Base-by-base conservation (phyloP, 2,113 vertebrate species). In the Brachirus orientalis region DNA sequence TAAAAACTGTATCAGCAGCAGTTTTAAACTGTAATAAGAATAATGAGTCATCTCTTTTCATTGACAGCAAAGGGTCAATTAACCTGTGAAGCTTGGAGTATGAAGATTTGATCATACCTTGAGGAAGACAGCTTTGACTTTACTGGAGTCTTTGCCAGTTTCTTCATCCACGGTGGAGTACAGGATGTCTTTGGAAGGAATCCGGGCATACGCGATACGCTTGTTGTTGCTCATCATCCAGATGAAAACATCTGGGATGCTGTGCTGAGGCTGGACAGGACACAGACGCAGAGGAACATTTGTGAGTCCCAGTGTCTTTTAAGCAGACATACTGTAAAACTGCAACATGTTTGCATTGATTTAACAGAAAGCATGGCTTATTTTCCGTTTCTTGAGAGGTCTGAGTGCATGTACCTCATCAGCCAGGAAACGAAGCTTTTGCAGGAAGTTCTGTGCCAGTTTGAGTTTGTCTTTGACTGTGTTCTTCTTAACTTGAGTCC, bases 221-320 rank as follows among this genome's bases (percentile, higher is more conserved):
- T 98, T 99, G 83, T 95, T 95, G 82, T 94, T 98, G 90, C 92
- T 97, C 92, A 98, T 93, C 98, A 99, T 99, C 98, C 98, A 99
- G 76, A 99, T 84, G 89, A 97, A 99, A 80, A 99, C 46, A 0
- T 99, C 96, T 0, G 98, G 98, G 72, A 98, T 94, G 63, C 95
- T 98, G 94, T 99, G 97, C 84, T 99, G 98, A 51, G 98, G 98
- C 98, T 99, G 65, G 13, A 46, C 8, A 2, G n/a, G n/a, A n/a
- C n/a, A n/a, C n/a, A n/a, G n/a, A n/a, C n/a, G n/a, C n/a, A n/a
- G n/a, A n/a, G n/a, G n/a, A n/a, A n/a, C n/a, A n/a, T n/a, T n/a
- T n/a, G n/a, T n/a, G n/a, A n/a, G n/a, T n/a, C n/a, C n/a, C n/a
- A n/a, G n/a, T n/a, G n/a, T n/a, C n/a, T n/a, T n/a, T n/a, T n/a